Conservation (phyloP, 1,140 invertebrate genomes). For the Cryptotermes secundus region DNA sequence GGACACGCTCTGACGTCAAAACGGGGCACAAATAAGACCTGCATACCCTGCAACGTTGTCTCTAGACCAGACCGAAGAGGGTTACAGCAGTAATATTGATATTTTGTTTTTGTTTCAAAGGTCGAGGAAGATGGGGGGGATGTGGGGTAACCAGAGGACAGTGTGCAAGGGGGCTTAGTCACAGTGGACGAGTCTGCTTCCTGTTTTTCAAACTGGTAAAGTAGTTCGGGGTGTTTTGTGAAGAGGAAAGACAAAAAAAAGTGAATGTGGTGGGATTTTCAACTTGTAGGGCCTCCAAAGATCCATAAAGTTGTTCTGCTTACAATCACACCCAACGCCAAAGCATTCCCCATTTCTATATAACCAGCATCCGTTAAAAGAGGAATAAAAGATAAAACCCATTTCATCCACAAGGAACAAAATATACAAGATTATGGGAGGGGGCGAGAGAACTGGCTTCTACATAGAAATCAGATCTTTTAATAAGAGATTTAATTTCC, state of each 20-base stretch:
- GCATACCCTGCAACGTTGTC: not conserved
- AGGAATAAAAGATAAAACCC: not conserved
- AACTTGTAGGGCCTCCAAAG: not conserved
- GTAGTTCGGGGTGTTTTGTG: not conserved
- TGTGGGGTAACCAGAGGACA: too few species aligned
- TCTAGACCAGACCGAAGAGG: not conserved
- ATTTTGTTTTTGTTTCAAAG: not conserved
- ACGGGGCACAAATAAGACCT: not conserved
- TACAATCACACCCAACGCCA: not conserved
- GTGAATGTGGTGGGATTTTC: not conserved
- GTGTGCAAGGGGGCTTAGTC: too few species aligned
- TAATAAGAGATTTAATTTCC: conserved; percentile 3
- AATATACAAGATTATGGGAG: not conserved
- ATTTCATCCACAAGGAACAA: not conserved
- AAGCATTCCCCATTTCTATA: not conserved
- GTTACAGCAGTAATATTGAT: not conserved
- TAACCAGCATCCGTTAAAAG: not conserved
- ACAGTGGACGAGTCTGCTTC: not conserved
- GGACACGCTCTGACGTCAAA: too few species aligned
- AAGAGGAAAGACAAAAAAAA: not conserved
- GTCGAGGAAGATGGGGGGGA: not conserved
- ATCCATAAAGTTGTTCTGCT: not conserved
- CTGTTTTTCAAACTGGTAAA: not conserved
- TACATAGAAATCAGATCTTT: not conserved
- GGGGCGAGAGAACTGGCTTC: not conserved